Percentiles rank a stretch among this genome's conserved stretches.
These are phyloP conservation scores for Drosophila nigrodunni DNA, from an alignment of 1,140 invertebrate species.

Conservation along the genomic window DNA sequence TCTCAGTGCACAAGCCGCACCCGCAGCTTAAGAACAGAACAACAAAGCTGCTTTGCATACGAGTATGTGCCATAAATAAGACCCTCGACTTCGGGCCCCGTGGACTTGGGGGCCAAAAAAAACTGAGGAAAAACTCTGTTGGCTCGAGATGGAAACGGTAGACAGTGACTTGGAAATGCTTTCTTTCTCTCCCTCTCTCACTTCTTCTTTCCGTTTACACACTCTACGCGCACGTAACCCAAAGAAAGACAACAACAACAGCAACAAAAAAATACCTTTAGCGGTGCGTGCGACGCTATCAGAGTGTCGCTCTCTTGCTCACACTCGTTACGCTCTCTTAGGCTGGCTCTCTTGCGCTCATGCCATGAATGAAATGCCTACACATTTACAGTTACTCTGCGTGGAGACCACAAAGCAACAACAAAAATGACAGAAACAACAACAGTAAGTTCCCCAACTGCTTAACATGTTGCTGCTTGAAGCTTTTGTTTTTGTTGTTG, in stretches of 20 bases:
- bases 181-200: conserved; percentile 41
- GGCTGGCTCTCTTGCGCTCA: conserved; percentile 34
- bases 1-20: conserved; percentile 33
- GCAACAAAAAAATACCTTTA: conserved; percentile 34
- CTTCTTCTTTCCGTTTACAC: conserved; percentile 44
- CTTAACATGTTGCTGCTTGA: conserved; percentile 65
- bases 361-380: conserved; percentile 77
- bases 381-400: conserved; percentile 80
- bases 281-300: conserved; percentile 73
- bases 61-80: conserved; percentile 49
- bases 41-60: conserved; percentile 69
- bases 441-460: conserved; percentile 51
- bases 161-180: conserved; percentile 61
- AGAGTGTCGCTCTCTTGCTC: conserved; percentile 8
- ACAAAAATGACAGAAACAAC: conserved; percentile 39
- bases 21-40: conserved; percentile 47
- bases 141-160: background rate
- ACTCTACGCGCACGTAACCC: conserved; percentile 61
- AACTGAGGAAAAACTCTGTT: conserved; percentile 13
- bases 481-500: conserved; percentile 1
- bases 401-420: conserved; percentile 17
- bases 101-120: conserved; percentile 27
- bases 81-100: background rate
- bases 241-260: conserved; percentile 23
- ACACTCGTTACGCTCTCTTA: conserved; percentile 7